Evolutionary conservation across 2,888 invertebrate genomes (phyloP), one percentile per base, ranked within the genome.

Genomic region (Sarcophaga caerulescens): DNA sequence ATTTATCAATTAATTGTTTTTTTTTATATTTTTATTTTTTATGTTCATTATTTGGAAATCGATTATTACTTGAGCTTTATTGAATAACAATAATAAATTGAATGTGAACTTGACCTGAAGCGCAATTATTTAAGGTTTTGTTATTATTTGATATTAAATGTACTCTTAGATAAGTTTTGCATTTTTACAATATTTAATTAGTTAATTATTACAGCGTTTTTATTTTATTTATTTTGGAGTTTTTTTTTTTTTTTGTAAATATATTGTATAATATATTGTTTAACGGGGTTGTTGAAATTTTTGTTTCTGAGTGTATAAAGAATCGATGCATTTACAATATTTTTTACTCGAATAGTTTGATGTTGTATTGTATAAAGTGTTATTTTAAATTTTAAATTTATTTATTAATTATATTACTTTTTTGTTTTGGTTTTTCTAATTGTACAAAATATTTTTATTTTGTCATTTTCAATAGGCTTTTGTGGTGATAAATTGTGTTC

Each of bases 401-500:
- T 84, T 74, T 17, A 35, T 73, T 68, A 77, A 80, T 73, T 77
- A 68, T 68, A 60, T 66, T 66, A 21, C 10, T 47, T 57, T 76
- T n/a, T 11, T 62, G 14, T 44, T 73, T 74, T 80, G 81, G 12
- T 60, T 68, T 77, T 14, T 35, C 77, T 78, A 21, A 52, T 14
- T 14, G 17, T 52, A 52, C 17, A 52, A 52, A 52, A 52, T 52
- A 52, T 68, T 81, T n/a, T 79, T 35, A 35, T 47, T 62, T 47
- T 70, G 21, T 59, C 25, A 19, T 45, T 70, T 82, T 65, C 69
- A 77, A 80, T 71, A 85, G 84, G 85, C 85, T 80, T 87, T 82
- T 82, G 78, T 86, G 66, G 76, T 78, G 81, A 76, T 81, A 80
- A 84, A 77, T 83, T 86, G 62, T 83, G 83, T 83, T 84, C 68